A percentile compares a stretch with the other conserved stretches of the same genome.
Evolutionary conservation across 2,797 vertebrate species (phyloP).

Genomic region (Gambusia yucatana): DNA sequence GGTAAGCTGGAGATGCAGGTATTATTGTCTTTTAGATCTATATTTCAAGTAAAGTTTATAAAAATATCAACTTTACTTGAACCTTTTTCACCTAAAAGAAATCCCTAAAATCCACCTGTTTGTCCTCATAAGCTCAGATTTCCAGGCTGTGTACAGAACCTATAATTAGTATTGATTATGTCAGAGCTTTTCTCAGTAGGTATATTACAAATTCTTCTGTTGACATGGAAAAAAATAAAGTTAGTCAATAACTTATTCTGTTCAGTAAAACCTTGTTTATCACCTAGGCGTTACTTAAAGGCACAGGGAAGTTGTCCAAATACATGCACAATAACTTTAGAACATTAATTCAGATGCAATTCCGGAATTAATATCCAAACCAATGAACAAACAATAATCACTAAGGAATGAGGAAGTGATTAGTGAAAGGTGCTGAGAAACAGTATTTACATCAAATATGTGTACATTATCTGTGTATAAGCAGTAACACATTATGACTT

Average conservation of each 20-base stretch:
- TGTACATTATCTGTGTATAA: not conserved
- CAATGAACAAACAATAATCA: not conserved
- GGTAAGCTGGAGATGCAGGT: constrained; percentile 32
- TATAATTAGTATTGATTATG: not conserved
- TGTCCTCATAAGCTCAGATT: not conserved
- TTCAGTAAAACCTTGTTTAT: not conserved
- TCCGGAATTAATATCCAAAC: not conserved
- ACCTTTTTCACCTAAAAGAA: not conserved
- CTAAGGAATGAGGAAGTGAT: not conserved
- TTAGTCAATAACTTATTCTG: not conserved
- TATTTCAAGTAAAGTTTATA: constrained; percentile 22
- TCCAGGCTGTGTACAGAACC: not conserved
- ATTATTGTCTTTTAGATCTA: constrained; percentile 20
- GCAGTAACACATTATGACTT: not conserved
- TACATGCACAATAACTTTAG: not conserved
- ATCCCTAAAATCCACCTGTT: not conserved
- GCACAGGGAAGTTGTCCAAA: not conserved
- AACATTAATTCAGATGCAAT: not conserved
- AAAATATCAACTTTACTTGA: not conserved
- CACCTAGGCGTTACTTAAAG: not conserved
- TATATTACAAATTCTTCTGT: not conserved
- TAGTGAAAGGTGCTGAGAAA: not conserved
- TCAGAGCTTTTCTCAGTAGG: not conserved
- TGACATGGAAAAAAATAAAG: not conserved
- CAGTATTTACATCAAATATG: not conserved